phyloP scores from a whole-genome alignment of 2,797 vertebrate species.

The Coilia nasus region DNA sequence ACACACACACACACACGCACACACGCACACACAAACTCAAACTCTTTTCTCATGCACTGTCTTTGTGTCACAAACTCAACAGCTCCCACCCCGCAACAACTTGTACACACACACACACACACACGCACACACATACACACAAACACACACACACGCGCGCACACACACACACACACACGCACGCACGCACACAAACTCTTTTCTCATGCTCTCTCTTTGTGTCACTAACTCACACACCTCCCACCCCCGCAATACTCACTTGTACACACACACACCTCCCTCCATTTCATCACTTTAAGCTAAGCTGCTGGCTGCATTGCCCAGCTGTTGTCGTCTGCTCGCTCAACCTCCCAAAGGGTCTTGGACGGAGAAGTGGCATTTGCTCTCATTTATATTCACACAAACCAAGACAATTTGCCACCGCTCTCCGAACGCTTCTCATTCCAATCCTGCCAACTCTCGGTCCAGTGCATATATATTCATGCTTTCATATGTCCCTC shows the following conservation, averaged over 20 bases:
- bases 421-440: background rate
- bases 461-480: background rate
- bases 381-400: slow-evolving; percentile 4
- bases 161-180: too few relatives aligned
- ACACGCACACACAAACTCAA: too few relatives aligned
- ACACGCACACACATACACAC: too few relatives aligned
- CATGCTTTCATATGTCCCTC: background rate
- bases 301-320: background rate
- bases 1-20: too few relatives aligned
- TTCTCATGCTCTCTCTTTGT: background rate
- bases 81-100: too few relatives aligned
- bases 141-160: too few relatives aligned
- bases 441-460: background rate
- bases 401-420: background rate
- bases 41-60: too few relatives aligned
- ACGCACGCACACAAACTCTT: background rate
- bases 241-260: background rate
- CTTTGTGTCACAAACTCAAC: too few relatives aligned
- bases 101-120: too few relatives aligned
- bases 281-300: background rate
- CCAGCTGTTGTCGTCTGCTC: slow-evolving; percentile 8
- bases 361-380: background rate
- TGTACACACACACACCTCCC: background rate
- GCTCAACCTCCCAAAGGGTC: background rate
- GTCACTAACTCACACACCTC: background rate